phyloP scores from a whole-genome alignment of 1,140 invertebrate genomes.

The Rhynchophorus ferrugineus region DNA sequence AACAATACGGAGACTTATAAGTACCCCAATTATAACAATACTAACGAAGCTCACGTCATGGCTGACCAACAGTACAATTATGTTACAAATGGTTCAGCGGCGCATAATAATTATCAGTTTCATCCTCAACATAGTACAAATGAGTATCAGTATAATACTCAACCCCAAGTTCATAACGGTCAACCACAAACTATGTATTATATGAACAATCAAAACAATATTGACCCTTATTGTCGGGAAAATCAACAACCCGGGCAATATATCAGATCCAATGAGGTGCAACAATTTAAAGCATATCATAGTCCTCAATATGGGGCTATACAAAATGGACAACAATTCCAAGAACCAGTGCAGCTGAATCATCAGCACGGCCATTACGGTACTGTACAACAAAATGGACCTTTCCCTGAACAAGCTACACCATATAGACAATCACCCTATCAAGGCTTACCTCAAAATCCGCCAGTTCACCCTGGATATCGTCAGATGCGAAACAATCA shows the following conservation, averaged over 20 bases:
- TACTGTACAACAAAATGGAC: constrained; percentile 1
- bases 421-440: constrained; percentile 25
- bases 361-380: neutral
- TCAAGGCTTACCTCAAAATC: constrained; percentile 25
- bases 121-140: constrained; percentile 2
- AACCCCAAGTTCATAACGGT: neutral
- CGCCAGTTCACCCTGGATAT: constrained; percentile 14
- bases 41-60: neutral
- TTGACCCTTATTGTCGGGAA: neutral
- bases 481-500: constrained; percentile 4
- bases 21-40: neutral
- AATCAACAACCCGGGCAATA: neutral
- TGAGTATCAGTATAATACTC: constrained; percentile 1
- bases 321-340: neutral
- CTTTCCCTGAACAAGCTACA: neutral
- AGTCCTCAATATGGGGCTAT: neutral
- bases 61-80: constrained; percentile 8
- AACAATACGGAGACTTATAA: neutral
- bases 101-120: neutral
- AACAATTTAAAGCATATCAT: constrained; percentile 4
- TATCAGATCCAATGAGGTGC: neutral
- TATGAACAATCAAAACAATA: neutral
- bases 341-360: neutral
- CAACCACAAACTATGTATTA: too few species aligned
- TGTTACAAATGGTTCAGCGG: constrained; percentile 3